Evolutionary conservation across 2,797 vertebrate species (phyloP).

Genomic region (Neosilurus mollespiculum): DNA sequence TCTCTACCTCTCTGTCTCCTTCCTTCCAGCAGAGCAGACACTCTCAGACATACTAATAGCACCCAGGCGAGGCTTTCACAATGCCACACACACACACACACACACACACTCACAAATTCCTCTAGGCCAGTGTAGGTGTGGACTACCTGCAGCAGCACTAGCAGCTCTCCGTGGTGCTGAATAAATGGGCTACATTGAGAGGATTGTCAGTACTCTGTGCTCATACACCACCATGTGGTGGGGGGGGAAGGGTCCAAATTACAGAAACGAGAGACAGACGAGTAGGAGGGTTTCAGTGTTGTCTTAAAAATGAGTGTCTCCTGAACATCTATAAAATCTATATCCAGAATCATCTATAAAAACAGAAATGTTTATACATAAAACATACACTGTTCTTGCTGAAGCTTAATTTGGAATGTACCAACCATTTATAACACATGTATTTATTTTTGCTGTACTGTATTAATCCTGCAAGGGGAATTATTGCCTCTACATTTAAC

Average conservation of each 20-base stretch:
- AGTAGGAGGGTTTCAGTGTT: slow-evolving; percentile 55
- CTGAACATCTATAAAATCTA: slow-evolving; percentile 46
- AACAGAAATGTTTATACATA: too few species aligned
- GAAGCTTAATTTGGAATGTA: background rate
- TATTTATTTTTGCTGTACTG: too few species aligned
- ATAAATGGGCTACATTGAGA: slow-evolving; percentile 60
- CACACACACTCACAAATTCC: slow-evolving; percentile 40
- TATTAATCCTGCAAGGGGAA: too few species aligned
- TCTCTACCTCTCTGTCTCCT: slow-evolving; percentile 51
- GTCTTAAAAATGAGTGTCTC: slow-evolving; percentile 56
- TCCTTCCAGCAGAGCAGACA: slow-evolving; percentile 5
- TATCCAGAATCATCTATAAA: too few species aligned
- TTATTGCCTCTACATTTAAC: too few species aligned
- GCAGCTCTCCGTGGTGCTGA: slow-evolving; percentile 80
- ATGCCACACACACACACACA: slow-evolving; percentile 30
- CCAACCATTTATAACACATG: background rate
- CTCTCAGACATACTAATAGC: slow-evolving; percentile 42
- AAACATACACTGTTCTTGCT: background rate
- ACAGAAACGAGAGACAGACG: slow-evolving; percentile 51
- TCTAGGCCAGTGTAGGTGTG: slow-evolving; percentile 40
- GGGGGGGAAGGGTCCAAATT: too few species aligned
- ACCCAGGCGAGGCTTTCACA: slow-evolving; percentile 36
- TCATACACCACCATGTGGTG: slow-evolving; percentile 65
- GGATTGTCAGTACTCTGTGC: slow-evolving; percentile 60
- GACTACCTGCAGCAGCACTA: slow-evolving; percentile 71